Conservation (phyloP, 2,797 vertebrate species). For the Spinibarbus caldwelli region DNA sequence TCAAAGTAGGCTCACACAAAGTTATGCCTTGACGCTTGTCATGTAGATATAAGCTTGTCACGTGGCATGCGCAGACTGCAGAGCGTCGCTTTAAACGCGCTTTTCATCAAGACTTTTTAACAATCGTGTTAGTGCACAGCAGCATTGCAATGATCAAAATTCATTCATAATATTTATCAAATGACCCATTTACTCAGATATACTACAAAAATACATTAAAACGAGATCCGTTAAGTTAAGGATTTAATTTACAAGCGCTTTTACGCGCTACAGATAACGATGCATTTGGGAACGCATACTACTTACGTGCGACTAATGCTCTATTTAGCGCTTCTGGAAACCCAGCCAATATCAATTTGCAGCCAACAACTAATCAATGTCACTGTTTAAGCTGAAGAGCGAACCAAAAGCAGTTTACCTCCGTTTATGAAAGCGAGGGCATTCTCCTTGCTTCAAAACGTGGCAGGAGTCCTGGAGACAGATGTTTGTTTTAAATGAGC, state of each 20-base stretch:
- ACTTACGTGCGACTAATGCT: constrained; percentile 6
- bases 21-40: not conserved
- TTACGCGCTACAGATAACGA: not conserved
- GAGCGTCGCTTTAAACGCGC: not conserved
- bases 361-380: constrained; percentile 23
- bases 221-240: not conserved
- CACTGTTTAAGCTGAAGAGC: not conserved
- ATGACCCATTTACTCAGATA: not conserved
- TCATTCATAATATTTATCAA: not conserved
- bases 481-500: constrained; percentile 49
- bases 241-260: not conserved
- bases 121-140: not conserved
- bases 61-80: constrained; percentile 5
- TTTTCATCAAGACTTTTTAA: constrained; percentile 3
- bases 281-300: not conserved
- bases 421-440: constrained; percentile 69
- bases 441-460: constrained; percentile 66
- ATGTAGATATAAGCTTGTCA: not conserved
- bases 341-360: constrained; percentile 21
- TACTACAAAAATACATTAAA: not conserved
- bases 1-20: constrained; percentile 1
- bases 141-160: not conserved
- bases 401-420: constrained; percentile 65
- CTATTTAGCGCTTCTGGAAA: not conserved
- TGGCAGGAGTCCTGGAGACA: constrained; percentile 62